Base-by-base conservation (phyloP, 2,888 invertebrate genomes). In the Callimorpha dominula region DNA sequence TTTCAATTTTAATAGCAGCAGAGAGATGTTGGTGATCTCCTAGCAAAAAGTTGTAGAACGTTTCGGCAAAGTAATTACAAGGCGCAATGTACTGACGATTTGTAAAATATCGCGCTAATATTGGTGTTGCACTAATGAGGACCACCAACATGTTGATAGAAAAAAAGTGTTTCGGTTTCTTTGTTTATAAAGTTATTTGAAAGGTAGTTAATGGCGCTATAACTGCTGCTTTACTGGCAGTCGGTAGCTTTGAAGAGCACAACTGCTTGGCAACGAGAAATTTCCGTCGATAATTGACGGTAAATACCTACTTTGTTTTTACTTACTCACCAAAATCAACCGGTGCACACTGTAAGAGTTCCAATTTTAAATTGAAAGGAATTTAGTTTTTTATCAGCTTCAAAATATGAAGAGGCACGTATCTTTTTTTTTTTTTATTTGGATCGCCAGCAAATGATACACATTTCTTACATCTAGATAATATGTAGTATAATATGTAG, bases 11-110 rank as follows among this genome's bases (percentile, higher is more conserved):
- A 31, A 2, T 60, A 43, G 57, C 20, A 42, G 68, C 49, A 71
- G 63, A 63, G 9, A 17, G 67, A 68, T 65, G 52, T 78, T 76
- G 71, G 71, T n/a, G 40, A 40, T 57, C 15, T 54, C 60, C 65
- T 81, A 81, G 82, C 69, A 81, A 84, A 84, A 85, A 85, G 57
- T 75, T 74, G 67, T 82, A 81, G 83, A 87, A 88, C 87, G 86
- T 87, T 89, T 90, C 92, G 93, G 93, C 83, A 69, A 79, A 73
- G 76, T 91, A 90, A 93, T 93, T 85, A 93, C 87, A 92, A 87
- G 89, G 91, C 84, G 87, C 84, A 77, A 85, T 77, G 76, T 79
- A 80, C 76, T 81, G 82, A 84, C 85, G 87, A 86, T 84, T 86
- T 81, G 85, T 84, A 85, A 87, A 88, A 86, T 85, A 85, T 87